Base-by-base conservation (phyloP, 2,888 invertebrate species). In the Cataglyphis altisquamis region DNA sequence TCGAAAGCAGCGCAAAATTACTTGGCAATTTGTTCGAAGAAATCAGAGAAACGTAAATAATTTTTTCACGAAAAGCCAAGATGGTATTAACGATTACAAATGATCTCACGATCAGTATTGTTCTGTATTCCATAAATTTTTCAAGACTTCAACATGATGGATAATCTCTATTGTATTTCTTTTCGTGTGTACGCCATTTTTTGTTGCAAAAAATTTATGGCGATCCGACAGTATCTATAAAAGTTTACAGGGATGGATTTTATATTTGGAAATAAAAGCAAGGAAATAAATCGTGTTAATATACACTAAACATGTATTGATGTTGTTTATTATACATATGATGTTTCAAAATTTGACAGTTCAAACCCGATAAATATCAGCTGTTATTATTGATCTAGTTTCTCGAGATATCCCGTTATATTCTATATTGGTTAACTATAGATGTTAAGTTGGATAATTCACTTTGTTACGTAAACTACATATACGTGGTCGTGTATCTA, bases 141-240 rank as follows among this genome's bases (percentile, higher is more conserved):
- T 25, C 25, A 15, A 41, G 15, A 29, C 6, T 29, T 62, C 15
- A 32, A 52, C 10, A 64, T 36, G 63, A 74, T 6, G 32, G 10
- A 6, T 25, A 52, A 52, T 66, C 39, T 36, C 9, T 29, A 6
- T 25, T 29, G 25, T 36, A 60, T 12, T 41, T 4, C 39, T 57
- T 9, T 52, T 15, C 25, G 25, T 15, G 15, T 1, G n/a, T 52
- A 18, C 1, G 1, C 15, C 15, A 45, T 36, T 62, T 57, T 55
- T 75, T 73, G 62, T 41, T 10, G 5, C 5, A 60, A 60, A 73
- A 60, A 60, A 25, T 10, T 75, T 63, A 15, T 32, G 21, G 12
- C 21, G 15, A 48, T 18, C 52, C 36, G 21, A 52, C 25, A 39
- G 52, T 64, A 63, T 4, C 6, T 48, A 45, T 52, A 52, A 36